Percentiles rank a stretch among this genome's conserved stretches.
These are phyloP conservation scores for Chloroceryle aenea DNA, from an alignment of 2,113 vertebrate genomes.

Conservation along the genomic window DNA sequence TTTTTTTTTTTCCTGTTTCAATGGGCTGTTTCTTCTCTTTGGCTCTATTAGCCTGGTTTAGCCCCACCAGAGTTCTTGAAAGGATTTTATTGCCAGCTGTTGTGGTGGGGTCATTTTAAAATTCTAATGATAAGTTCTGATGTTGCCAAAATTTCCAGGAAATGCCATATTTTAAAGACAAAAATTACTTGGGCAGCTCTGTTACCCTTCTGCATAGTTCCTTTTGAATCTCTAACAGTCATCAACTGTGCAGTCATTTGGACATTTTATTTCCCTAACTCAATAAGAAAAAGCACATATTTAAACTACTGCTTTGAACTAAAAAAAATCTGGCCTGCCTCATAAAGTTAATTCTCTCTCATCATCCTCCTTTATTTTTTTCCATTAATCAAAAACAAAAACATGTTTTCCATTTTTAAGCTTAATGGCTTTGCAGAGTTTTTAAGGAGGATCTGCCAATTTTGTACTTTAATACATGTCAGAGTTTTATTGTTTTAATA, in stretches of 20 bases:
- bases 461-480: not conserved
- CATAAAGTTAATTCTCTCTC: not conserved
- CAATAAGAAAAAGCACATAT: not conserved
- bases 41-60: not conserved
- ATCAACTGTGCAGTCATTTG: not conserved
- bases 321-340: not conserved
- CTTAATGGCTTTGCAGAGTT: not conserved
- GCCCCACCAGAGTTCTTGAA: not conserved
- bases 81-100: not conserved
- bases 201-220: not conserved
- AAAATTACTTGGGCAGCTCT: not conserved
- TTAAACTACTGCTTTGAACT: not conserved
- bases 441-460: not conserved
- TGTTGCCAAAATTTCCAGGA: not conserved
- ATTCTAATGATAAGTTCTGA: not conserved
- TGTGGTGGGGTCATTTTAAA: not conserved
- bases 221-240: not conserved
- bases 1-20: not conserved
- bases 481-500: not conserved
- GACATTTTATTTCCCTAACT: not conserved
- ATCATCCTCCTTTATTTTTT: not conserved
- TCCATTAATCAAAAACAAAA: not conserved
- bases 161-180: not conserved
- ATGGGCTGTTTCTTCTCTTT: not conserved
- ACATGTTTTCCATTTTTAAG: not conserved